These are phyloP conservation scores for Sinocyclocheilus rhinocerous DNA, from an alignment of 2,113 vertebrate genomes.

Conservation along the genomic window DNA sequence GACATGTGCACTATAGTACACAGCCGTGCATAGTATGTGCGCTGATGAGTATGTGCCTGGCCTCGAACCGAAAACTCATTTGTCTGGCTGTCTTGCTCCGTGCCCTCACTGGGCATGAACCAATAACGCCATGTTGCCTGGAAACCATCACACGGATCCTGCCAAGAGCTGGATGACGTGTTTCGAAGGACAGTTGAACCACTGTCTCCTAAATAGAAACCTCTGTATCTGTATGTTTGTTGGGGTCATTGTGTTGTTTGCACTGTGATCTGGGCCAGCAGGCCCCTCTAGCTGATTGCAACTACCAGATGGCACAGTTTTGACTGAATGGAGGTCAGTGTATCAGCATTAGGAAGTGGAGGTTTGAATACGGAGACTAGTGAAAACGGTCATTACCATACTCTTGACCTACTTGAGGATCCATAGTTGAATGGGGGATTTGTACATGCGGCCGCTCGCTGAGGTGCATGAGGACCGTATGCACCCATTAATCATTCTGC, in stretches of 20 bases:
- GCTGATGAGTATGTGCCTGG: no score
- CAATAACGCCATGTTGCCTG: slow-evolving; percentile 44
- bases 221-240: slow-evolving; percentile 42
- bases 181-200: slow-evolving; percentile 12
- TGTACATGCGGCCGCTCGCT: slow-evolving; percentile 12
- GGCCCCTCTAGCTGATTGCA: slow-evolving; percentile 45
- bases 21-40: neutral
- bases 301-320: slow-evolving; percentile 56
- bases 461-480: slow-evolving; percentile 3
- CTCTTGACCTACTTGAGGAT: slow-evolving; percentile 42
- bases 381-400: slow-evolving; percentile 15
- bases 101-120: slow-evolving; percentile 31
- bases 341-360: slow-evolving; percentile 31
- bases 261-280: slow-evolving; percentile 51
- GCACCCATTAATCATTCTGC: slow-evolving; percentile 29
- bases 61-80: neutral
- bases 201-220: slow-evolving; percentile 17
- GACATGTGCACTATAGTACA: neutral
- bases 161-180: slow-evolving; percentile 29
- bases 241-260: slow-evolving; percentile 43
- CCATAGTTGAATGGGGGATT: slow-evolving; percentile 30
- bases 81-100: slow-evolving; percentile 4
- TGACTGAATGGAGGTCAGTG: slow-evolving; percentile 46
- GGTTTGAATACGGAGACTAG: slow-evolving; percentile 36
- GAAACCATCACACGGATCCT: slow-evolving; percentile 37